These are phyloP conservation scores for Noctilio leporinus DNA, from an alignment of 2,113 vertebrate genomes.

Conservation along the genomic window DNA sequence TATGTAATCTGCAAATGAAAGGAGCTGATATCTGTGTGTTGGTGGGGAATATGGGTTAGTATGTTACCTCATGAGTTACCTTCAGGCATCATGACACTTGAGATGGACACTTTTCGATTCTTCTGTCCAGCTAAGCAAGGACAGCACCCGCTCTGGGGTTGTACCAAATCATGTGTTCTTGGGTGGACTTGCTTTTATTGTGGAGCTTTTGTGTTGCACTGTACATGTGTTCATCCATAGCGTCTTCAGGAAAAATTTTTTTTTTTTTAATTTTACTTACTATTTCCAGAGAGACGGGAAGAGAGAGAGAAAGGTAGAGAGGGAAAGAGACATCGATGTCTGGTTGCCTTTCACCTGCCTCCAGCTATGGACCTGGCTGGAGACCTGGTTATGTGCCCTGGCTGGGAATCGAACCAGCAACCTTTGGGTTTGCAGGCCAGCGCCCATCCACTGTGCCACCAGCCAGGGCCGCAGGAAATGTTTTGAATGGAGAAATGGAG, in stretches of 20 bases:
- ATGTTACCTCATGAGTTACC: background rate
- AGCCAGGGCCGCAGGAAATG: too few species aligned
- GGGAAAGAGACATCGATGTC: too few species aligned
- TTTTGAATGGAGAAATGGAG: conserved; percentile 27
- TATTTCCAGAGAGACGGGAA: too few species aligned
- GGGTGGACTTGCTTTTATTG: background rate
- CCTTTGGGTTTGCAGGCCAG: too few species aligned
- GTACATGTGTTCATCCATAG: background rate
- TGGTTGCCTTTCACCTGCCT: too few species aligned
- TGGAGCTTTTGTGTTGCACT: background rate
- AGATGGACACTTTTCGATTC: background rate
- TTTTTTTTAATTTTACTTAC: too few species aligned
- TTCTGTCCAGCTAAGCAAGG: background rate
- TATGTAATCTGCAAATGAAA: background rate
- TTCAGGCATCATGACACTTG: background rate
- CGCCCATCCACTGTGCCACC: too few species aligned
- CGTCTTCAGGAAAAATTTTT: background rate
- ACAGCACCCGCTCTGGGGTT: background rate
- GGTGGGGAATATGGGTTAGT: background rate
- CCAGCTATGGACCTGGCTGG: too few species aligned
- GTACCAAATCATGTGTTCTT: background rate
- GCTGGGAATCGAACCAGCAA: too few species aligned
- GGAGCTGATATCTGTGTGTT: background rate
- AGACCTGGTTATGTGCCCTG: too few species aligned
- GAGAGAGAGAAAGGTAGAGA: too few species aligned